Evolutionary conservation across 2,113 vertebrate genomes (phyloP), one percentile per base, ranked within the genome.

Genomic region (Zosterops borbonicus): DNA sequence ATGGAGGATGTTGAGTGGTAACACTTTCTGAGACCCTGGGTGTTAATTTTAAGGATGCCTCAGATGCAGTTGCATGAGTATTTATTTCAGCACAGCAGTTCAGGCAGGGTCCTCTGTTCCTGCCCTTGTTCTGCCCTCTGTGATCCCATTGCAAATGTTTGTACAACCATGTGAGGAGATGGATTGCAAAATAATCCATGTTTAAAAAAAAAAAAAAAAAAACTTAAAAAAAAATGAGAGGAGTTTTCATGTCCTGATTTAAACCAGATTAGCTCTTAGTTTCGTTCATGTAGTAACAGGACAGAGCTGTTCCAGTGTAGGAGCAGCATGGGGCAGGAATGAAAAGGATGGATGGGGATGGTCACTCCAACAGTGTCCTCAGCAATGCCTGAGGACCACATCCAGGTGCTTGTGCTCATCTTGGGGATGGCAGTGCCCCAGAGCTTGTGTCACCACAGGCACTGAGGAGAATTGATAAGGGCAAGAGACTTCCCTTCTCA

Each of bases 131-230:
- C 55, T 95, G 90, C 64, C 85, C 94, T 95, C 79, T 70, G 29
- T 80, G 92, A 90, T 85, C 82, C 59, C 64, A 83, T 28, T 59
- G 86, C 92, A 95, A 89, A 94, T 92, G 91, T 96, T 94, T 93
- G 89, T 75, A 81, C 64, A 92, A 37, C 68, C 27, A 31, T 42
- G 64, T 71, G 73, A 81, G 44, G 64, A 86, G 39, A 69, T 67
- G 80, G 70, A 88, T 81, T 92, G 91, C 4, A 19, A 95, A 95
- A 93, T 67, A 92, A 90, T 58, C 71, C 46, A 55, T 2, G 3
- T 27, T 67, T 9, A 7, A 29, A 65, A 69, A 80, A 39, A 18
- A 33, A 20, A n/a, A 37, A 50, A 41, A 35, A 42, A 39, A 18
- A 33, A 20, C 29, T 4, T 35, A 0, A 35, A 39, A 39, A 59